These are phyloP conservation scores for Leptobrachium leishanense DNA, from an alignment of 2,113 vertebrate species.

Conservation along the genomic window DNA sequence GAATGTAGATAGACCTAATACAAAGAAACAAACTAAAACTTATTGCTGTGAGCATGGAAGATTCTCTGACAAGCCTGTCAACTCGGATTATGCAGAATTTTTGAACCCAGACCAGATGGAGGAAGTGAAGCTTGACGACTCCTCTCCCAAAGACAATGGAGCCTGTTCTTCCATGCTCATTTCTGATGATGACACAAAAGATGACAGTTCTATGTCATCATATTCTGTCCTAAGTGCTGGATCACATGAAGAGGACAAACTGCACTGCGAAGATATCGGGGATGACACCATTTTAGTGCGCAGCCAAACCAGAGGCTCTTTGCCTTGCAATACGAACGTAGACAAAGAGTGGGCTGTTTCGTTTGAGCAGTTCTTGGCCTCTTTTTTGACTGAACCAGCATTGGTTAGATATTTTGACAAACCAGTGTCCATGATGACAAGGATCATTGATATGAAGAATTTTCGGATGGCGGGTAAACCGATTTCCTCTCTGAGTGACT, in stretches of 20 bases:
- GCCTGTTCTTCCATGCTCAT: constrained; percentile 90
- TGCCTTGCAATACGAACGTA: constrained; percentile 81
- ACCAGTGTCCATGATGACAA: constrained; percentile 81
- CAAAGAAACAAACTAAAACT: constrained; percentile 62
- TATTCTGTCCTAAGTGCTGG: constrained; percentile 94
- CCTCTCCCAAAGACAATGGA: constrained; percentile 83
- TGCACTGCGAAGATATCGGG: constrained; percentile 93
- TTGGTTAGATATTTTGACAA: constrained; percentile 94
- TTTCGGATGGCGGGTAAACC: constrained; percentile 80
- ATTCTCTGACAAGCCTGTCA: constrained; percentile 47
- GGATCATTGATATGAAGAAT: constrained; percentile 91
- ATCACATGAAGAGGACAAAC: constrained; percentile 91
- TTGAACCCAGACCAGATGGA: constrained; percentile 75
- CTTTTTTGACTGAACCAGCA: constrained; percentile 89
- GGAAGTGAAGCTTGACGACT: constrained; percentile 91
- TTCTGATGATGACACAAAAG: constrained; percentile 92
- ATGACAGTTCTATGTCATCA: constrained; percentile 95
- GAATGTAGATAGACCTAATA: constrained; percentile 48
- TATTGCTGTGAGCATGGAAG: constrained; percentile 56
- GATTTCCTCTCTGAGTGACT: constrained; percentile 82
- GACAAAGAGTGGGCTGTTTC: constrained; percentile 97
- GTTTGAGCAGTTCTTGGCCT: constrained; percentile 95
- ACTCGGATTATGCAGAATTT: constrained; percentile 54
- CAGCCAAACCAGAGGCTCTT: constrained; percentile 55
- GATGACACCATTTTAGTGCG: constrained; percentile 91